A percentile compares a stretch with the other conserved stretches of the same genome.
These are phyloP conservation scores for Molothrus aeneus DNA, from an alignment of 2,797 vertebrate species.

Conservation along the genomic window DNA sequence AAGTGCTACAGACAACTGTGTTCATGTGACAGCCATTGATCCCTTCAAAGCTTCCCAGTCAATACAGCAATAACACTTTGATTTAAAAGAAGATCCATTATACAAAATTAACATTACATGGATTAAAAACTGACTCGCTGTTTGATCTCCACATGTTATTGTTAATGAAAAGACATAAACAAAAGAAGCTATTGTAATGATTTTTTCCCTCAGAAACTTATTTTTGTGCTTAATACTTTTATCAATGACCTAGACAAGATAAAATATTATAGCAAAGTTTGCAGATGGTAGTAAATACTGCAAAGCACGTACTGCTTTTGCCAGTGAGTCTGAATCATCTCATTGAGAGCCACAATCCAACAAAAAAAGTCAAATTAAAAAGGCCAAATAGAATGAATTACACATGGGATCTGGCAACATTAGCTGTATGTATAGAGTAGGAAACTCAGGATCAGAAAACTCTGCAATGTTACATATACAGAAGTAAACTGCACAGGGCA, in stretches of 20 bases:
- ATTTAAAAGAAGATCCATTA: constrained; percentile 37
- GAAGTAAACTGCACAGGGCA: background rate
- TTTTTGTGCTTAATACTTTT: background rate
- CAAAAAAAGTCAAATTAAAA: background rate
- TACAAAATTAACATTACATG: background rate
- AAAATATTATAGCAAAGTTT: background rate
- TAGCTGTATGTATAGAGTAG: background rate
- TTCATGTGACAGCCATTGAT: constrained; percentile 5
- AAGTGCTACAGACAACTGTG: background rate
- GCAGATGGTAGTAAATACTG: background rate
- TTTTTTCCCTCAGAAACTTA: background rate
- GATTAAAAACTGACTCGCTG: constrained; percentile 14
- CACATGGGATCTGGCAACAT: background rate
- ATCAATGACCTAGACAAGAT: background rate
- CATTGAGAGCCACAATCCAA: background rate
- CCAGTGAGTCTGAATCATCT: background rate
- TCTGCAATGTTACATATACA: rapidly evolving
- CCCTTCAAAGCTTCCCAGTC: constrained; percentile 38
- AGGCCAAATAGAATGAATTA: background rate
- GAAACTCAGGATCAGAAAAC: background rate
- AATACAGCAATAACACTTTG: background rate
- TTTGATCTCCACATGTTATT: constrained; percentile 7
- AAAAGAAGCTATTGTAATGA: background rate
- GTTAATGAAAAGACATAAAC: constrained; percentile 25
- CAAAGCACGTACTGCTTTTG: background rate